Base-by-base conservation (phyloP, 2,797 vertebrate genomes). In the Tenualosa thibaudeaui region DNA sequence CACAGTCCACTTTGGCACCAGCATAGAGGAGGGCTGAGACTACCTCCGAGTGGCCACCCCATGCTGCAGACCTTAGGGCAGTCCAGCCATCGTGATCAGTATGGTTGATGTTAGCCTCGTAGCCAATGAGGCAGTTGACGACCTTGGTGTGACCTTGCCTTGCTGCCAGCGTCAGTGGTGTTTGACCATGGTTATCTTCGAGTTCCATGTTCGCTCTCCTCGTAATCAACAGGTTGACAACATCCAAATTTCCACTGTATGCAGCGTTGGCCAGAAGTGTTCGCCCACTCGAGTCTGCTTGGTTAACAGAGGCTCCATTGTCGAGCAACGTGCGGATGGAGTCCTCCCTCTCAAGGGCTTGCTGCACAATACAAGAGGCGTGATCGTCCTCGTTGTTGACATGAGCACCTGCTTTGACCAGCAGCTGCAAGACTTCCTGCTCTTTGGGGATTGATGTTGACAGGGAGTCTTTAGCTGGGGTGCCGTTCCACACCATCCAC, bases 401-500 rank as follows among this genome's bases (percentile, higher is more conserved):
- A 0, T 99, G 98, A 82, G 98, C 98, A 0, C 98, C 98, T 0
- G 98, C 98, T 95, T 99, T 98, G 7, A 99, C 97, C 86, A 99
- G 90, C 82, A 99, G 96, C 89, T 99, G 98, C n/a, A 99, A 92
- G 4, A 99, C 98, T 90, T 99, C 98, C 89, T 99, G 98, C 84
- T 99, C 97, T 93, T 96, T 98, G 68, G 98, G 98, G 92, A 99
- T 97, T 43, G 97, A 93, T n/a, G 96, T 97, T 56, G 94, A 97
- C 84, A 99, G 93, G 19, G 98, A 98, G 92, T 99, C 98, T 94
- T 98, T 97, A 84, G 99, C 96, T 3, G 98, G 98, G 0, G 98
- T 98, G 83, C 98, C 97, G 10, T 98, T 99, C 98, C 98, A 99
- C 82, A 99, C 96, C 98, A 99, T 98, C 98, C 98, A 99, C 68